A percentile compares a stretch with the other conserved stretches of the same genome.
Conservation (phyloP, 1,140 invertebrate species). For the Chironomus tepperi region DNA sequence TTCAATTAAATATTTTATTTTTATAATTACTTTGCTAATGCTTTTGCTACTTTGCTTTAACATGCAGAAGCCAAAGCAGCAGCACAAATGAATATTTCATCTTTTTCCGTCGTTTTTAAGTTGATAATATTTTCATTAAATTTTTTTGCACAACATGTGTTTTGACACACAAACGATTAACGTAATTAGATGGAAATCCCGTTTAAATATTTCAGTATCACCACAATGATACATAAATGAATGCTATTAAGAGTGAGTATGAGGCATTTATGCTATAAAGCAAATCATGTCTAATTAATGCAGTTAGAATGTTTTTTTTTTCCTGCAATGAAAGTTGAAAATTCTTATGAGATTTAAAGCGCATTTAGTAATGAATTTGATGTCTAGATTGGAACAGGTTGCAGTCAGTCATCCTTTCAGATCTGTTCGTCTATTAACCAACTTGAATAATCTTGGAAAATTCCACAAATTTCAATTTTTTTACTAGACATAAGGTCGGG, state of each 20-base stretch:
- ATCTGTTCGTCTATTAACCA: no score
- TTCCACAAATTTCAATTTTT: no score
- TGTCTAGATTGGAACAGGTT: no score
- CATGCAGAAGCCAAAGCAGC: no score
- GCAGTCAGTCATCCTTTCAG: no score
- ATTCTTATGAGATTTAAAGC: no score
- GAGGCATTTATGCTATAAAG: background rate
- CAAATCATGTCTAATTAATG: constrained; percentile 24
- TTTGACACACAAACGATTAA: constrained; percentile 24
- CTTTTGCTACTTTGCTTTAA: background rate
- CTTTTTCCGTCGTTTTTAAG: background rate
- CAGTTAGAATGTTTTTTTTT: background rate
- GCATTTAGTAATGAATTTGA: no score
- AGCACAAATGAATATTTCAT: background rate
- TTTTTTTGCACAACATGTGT: background rate
- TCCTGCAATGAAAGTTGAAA: no score
- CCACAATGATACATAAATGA: background rate
- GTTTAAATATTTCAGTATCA: background rate
- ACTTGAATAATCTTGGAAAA: no score
- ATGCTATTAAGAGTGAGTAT: background rate
- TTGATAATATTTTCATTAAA: constrained; percentile 21
- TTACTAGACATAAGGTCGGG: no score
- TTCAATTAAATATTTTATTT: constrained; percentile 24
- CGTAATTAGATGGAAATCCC: constrained; percentile 21
- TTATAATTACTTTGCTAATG: background rate